Conservation (phyloP, 2,113 vertebrate species). For the Perognathus longimembris region DNA sequence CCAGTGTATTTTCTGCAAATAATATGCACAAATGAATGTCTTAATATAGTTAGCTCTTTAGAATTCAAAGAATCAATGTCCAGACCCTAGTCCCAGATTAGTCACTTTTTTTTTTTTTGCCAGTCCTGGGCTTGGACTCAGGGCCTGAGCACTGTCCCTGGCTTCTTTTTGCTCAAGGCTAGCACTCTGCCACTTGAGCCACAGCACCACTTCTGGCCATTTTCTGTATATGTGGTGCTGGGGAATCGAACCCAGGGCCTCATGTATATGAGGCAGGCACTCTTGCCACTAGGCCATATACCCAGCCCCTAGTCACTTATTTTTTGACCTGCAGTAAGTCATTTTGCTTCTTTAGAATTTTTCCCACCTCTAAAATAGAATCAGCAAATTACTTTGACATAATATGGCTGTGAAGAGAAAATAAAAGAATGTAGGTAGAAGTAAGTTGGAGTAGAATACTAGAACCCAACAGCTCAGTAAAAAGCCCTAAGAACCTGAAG, state of each 20-base stretch:
- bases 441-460: not conserved
- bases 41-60: not conserved
- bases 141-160: too few species aligned
- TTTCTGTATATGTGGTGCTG: too few species aligned
- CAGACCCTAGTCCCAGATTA: not conserved
- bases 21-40: not conserved
- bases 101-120: not conserved
- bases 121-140: too few species aligned
- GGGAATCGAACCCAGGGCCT: too few species aligned
- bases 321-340: not conserved
- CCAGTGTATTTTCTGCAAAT: not conserved
- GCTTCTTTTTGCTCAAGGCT: too few species aligned
- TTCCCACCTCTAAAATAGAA: not conserved
- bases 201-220: too few species aligned
- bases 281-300: too few species aligned
- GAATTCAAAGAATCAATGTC: not conserved
- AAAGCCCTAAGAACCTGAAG: not conserved
- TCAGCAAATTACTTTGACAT: not conserved
- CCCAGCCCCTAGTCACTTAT: not conserved
- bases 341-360: not conserved
- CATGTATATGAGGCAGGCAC: too few species aligned
- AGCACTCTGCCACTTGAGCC: too few species aligned
- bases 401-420: not conserved
- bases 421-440: not conserved
- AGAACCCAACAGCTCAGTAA: not conserved